Percentiles rank a stretch among this genome's conserved stretches.
Conservation (phyloP, 2,888 invertebrate species). For the Phasia obesa region DNA sequence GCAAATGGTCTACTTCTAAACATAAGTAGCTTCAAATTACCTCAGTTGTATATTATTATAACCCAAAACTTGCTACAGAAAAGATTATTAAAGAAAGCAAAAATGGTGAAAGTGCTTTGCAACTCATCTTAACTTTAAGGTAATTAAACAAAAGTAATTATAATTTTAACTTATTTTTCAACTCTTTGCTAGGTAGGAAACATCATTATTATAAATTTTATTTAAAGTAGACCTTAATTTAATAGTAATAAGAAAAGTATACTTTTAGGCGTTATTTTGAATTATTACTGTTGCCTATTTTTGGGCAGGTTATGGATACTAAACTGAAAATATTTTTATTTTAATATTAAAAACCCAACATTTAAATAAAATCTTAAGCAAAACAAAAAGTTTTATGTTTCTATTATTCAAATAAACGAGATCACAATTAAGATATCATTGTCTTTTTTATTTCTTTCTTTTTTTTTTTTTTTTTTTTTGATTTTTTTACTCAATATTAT, state of each 20-base stretch:
- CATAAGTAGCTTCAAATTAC: constrained; percentile 53
- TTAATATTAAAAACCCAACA: neutral
- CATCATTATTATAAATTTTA: constrained; percentile 72
- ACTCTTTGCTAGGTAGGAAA: constrained; percentile 41
- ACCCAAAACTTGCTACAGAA: neutral
- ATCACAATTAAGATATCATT: constrained; percentile 45
- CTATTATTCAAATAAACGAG: constrained; percentile 10
- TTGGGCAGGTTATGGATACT: neutral
- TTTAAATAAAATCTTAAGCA: neutral
- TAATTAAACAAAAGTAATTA: constrained; percentile 83
- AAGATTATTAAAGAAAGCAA: neutral
- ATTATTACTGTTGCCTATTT: constrained; percentile 75
- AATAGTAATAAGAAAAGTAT: constrained; percentile 29
- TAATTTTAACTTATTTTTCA: constrained; percentile 79
- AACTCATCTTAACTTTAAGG: constrained; percentile 74
- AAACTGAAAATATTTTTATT: constrained; percentile 12
- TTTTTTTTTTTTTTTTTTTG: neutral
- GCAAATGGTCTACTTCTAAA: constrained; percentile 48
- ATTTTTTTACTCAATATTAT: constrained; percentile 1
- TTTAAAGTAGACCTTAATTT: neutral
- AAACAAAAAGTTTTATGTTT: neutral
- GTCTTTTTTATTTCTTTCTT: constrained; percentile 13
- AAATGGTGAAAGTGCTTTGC: constrained; percentile 27
- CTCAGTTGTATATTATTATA: constrained; percentile 16
- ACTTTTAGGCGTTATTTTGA: constrained; percentile 74